Conservation (phyloP, 1,140 invertebrate genomes). For the Lucilia sericata region DNA sequence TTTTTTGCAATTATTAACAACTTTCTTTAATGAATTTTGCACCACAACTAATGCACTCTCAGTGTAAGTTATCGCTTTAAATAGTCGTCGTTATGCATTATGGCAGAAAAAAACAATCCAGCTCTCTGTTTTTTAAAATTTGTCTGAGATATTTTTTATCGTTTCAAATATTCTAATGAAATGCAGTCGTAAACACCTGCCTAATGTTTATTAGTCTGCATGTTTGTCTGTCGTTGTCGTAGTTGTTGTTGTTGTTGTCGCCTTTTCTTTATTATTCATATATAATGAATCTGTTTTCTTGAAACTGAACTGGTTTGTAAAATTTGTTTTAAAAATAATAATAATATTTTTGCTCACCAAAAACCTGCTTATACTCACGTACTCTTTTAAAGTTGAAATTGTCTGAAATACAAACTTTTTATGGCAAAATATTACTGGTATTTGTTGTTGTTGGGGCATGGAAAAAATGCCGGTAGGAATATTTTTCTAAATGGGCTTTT, state of each 20-base stretch:
- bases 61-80: neutral
- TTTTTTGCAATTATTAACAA: neutral
- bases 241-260: neutral
- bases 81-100: neutral
- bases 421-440: neutral
- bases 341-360: constrained; percentile 6
- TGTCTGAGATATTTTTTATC: constrained; percentile 4
- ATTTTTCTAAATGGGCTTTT: neutral
- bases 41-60: constrained; percentile 41
- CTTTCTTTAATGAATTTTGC: constrained; percentile 38
- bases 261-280: neutral
- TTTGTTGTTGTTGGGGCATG: neutral
- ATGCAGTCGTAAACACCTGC: constrained; percentile 30
- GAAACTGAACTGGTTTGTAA: neutral
- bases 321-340: neutral
- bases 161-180: constrained; percentile 27
- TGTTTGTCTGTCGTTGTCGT: neutral
- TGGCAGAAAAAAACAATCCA: neutral
- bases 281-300: neutral
- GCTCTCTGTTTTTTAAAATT: neutral
- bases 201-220: neutral
- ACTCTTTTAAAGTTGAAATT: neutral
- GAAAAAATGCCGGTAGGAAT: neutral
- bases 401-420: neutral
- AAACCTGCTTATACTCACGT: constrained; percentile 26